These are phyloP conservation scores for Oceanodroma tethys DNA, from an alignment of 2,113 vertebrate genomes.

Conservation along the genomic window DNA sequence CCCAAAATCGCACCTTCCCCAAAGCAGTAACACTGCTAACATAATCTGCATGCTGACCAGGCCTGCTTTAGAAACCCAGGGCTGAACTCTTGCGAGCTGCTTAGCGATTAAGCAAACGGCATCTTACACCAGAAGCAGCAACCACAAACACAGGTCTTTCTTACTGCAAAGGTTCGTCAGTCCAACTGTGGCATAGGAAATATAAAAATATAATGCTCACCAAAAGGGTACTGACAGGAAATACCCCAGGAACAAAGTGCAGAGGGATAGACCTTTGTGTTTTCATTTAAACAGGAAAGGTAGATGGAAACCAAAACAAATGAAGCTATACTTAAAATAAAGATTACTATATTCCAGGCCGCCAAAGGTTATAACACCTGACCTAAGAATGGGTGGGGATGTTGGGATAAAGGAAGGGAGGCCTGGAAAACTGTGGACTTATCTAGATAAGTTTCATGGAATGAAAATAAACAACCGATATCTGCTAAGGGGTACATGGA, in stretches of 20 bases:
- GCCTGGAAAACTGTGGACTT: slow-evolving; percentile 36
- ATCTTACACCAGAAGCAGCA: background rate
- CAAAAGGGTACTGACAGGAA: background rate
- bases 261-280: slow-evolving; percentile 2
- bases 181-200: background rate
- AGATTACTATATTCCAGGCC: background rate
- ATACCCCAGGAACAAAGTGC: background rate
- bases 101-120: background rate
- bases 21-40: background rate
- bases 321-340: slow-evolving; percentile 42
- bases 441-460: slow-evolving; percentile 51
- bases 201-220: background rate
- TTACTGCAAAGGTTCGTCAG: background rate
- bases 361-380: slow-evolving; percentile 41
- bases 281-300: slow-evolving; percentile 67
- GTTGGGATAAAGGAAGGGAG: slow-evolving; percentile 64
- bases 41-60: background rate
- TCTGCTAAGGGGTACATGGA: background rate
- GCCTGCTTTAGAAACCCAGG: background rate
- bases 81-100: background rate
- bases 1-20: background rate
- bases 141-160: background rate
- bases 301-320: slow-evolving; percentile 68
- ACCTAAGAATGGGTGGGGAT: slow-evolving; percentile 57
- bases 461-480: slow-evolving; percentile 45